A percentile compares a stretch with the other conserved stretches of the same genome.
phyloP scores from a whole-genome alignment of 2,113 vertebrate genomes.

The Ursus arctos region DNA sequence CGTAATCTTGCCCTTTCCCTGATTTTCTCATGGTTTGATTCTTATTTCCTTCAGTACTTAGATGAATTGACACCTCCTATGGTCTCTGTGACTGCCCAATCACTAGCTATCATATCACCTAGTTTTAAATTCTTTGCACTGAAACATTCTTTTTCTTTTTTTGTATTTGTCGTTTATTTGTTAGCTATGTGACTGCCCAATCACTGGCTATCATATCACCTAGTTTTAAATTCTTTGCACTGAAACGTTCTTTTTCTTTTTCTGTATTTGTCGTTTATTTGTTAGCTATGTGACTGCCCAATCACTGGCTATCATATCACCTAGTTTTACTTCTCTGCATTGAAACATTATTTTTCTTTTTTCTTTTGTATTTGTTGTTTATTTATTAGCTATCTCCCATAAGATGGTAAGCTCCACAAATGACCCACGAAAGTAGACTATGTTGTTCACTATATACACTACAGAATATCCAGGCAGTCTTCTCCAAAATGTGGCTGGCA shows the following conservation, averaged over 20 bases:
- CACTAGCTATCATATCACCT: neutral
- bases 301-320: neutral
- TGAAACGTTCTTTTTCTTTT: neutral
- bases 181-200: neutral
- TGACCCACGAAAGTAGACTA: neutral
- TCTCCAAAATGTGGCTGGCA: neutral
- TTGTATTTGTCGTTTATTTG: neutral
- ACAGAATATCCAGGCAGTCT: neutral
- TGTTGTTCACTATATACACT: neutral
- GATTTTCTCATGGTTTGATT: neutral
- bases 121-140: neutral
- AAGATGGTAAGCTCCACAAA: neutral
- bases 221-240: neutral
- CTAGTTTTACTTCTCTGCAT: neutral
- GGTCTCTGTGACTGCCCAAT: neutral
- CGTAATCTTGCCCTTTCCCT: neutral
- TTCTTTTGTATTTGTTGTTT: neutral
- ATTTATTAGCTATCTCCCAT: neutral
- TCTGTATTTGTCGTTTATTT: neutral
- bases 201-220: neutral
- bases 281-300: neutral
- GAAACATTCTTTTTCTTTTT: neutral
- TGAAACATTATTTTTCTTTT: neutral
- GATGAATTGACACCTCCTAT: neutral
- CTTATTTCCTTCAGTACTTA: neutral